Base-by-base conservation (phyloP, 2,113 vertebrate species). In the Xiphias gladius region DNA sequence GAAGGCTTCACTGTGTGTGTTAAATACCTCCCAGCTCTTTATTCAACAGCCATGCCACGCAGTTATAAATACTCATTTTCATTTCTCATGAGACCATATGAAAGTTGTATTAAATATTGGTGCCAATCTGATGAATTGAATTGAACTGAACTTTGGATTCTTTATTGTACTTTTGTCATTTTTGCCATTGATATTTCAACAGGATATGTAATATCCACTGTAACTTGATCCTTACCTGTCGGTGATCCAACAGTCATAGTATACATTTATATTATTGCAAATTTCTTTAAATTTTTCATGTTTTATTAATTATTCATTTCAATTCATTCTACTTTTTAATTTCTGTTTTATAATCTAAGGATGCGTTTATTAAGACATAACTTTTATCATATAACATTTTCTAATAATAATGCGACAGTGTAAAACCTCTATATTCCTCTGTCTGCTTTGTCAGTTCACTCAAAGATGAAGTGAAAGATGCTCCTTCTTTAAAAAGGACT, bases 21-120 rank as follows among this genome's bases (percentile, higher is more conserved):
- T 86, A 76, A 84, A 80, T 62, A 79, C 73, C 64, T 86, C 48
- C 43, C 43, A 73, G 75, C 39, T 48, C 50, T 63, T 73, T 75
- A 75, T 52, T 80, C 61, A 55, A 52, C 67, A 81, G 8, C 22
- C 1, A 28, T n/a, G 32, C 30, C 11, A 54, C 35, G 75, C 32
- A 22, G 13, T 74, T 62, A 17, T 30, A 54, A 73, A 58, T 12
- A 3, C 26, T 65, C 1, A 73, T 30, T 81, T 77, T 48, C 24
- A 64, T 81, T 50, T 41, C 41, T 0, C 20, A 32, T 30, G n/a
- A 67, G 20, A 19, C 8, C 4, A 52, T 24, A 50, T 65, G 14
- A 57, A 19, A 24, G 26, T 41, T 37, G 43, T 17, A 5, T 37
- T 22, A 32, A 43, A 69, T 10, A 66, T 73, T 65, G 12, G 30